Base-by-base conservation (phyloP, 1,140 invertebrate species). In the Thereuonema tuberculata region DNA sequence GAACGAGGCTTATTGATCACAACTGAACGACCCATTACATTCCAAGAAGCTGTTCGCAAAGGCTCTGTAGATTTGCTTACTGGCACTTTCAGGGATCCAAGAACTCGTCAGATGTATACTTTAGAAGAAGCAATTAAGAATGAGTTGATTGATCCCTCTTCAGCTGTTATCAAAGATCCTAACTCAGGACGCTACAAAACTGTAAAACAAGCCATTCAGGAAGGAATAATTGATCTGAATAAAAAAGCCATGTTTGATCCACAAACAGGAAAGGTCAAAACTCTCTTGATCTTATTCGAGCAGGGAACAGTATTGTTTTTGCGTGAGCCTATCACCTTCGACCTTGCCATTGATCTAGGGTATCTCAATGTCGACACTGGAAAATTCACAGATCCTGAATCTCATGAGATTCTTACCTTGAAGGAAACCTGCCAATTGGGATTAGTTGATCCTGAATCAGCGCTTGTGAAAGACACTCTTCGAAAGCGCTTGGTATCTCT, bases 371-470 rank as follows among this genome's bases (percentile, higher is more conserved):
- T 86, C 12, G 75, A 74, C 62, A 84, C 81, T n/a, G 85, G 84
- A 48, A 81, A 82, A 72, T 82, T 88, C 63, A 85, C 77, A 31
- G 85, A 89, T 76, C 83, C 86, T n/a, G 61, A 79, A 67, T 80
- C 81, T 59, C 79, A 80, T 47, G 80, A 85, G 72, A 72, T 80
- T 37, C 71, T 88, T n/a, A 83, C 84, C 17, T 76, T 97, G 15
- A 86, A 88, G 76, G 87, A 94, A 68, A 89, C 91, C 1, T 78
- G 90, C 52, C 79, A 80, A 60, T 76, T 83, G 21, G 89, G 91
- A 58, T 81, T 88, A 29, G 82, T 97, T 50, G 88, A 95, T 76
- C 82, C 89, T 0, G 83, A 90, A 71, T 88, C 89, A 9, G 89
- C 86, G 28, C 73, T 93, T 58, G 82, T 94, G 46, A 93, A 93